Percentiles rank a stretch among this genome's conserved stretches.
These are phyloP conservation scores for Onychostruthus taczanowskii DNA, from an alignment of 2,113 vertebrate species.

Conservation along the genomic window DNA sequence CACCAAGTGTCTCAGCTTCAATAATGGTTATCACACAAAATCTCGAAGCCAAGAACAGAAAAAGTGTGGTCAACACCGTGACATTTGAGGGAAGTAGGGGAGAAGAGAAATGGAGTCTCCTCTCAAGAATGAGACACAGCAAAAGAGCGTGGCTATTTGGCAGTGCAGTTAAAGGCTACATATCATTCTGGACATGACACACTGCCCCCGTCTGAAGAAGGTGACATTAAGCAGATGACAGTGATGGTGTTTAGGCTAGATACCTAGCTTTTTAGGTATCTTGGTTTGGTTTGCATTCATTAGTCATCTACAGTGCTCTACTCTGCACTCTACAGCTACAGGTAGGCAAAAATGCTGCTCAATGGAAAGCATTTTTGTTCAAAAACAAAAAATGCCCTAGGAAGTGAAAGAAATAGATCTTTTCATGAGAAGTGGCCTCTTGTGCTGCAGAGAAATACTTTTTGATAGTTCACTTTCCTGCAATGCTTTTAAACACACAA, in stretches of 20 bases:
- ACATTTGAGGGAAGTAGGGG: fast-evolving
- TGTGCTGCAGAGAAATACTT: neutral
- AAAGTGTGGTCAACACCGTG: neutral
- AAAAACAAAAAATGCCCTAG: neutral
- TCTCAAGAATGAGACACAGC: neutral
- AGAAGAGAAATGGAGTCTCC: neutral
- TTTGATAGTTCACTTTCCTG: neutral
- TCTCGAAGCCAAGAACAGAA: neutral
- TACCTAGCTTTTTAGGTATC: neutral
- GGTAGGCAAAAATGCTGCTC: neutral
- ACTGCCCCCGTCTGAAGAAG: neutral
- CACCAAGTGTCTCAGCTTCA: neutral
- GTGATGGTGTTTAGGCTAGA: neutral
- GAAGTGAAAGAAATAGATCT: neutral
- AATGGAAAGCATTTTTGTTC: neutral
- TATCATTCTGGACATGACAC: neutral
- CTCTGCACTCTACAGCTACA: neutral
- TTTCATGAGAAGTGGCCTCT: neutral
- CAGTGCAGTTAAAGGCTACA: neutral
- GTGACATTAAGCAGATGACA: neutral
- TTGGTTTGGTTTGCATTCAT: neutral
- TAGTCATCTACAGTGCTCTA: neutral
- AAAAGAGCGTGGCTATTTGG: neutral
- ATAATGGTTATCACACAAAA: neutral
- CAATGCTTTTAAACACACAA: neutral